phyloP scores from a whole-genome alignment of 2,888 invertebrate genomes.

The Boloria euphrosyne region DNA sequence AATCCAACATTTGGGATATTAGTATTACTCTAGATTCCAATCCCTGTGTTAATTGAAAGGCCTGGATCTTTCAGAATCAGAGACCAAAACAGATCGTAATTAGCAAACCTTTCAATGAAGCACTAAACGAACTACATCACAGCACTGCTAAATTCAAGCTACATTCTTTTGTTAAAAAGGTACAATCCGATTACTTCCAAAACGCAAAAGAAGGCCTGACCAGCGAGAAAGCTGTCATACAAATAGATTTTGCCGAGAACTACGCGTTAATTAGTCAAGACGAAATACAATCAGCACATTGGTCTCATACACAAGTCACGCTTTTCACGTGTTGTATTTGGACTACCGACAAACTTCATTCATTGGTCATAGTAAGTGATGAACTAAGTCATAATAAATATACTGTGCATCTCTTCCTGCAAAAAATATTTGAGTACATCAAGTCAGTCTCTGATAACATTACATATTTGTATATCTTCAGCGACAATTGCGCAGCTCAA shows the following conservation, averaged over 20 bases:
- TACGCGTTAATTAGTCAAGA: conserved; percentile 8
- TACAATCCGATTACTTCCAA: conserved; percentile 35
- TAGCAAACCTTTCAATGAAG: conserved; percentile 26
- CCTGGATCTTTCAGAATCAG: conserved; percentile 28
- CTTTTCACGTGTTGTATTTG: conserved; percentile 20
- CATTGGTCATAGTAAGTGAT: too few relatives aligned
- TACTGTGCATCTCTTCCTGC: too few relatives aligned
- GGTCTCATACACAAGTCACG: conserved; percentile 11
- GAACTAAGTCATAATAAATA: too few relatives aligned
- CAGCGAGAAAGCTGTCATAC: conserved; percentile 5
- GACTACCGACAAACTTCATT: too few relatives aligned
- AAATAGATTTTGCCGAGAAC: conserved; percentile 23
- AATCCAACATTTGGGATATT: conserved; percentile 39
- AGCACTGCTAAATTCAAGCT: conserved; percentile 34
- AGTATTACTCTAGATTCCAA: conserved; percentile 38
- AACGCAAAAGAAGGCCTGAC: conserved; percentile 29
- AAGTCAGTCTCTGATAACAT: background rate
- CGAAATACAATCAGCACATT: conserved; percentile 17
- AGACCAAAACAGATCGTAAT: conserved; percentile 21
- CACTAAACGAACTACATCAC: conserved; percentile 35
- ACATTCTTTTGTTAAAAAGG: conserved; percentile 36
- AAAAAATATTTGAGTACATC: conserved; percentile 8
- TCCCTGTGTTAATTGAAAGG: conserved; percentile 32
- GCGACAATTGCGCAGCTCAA: conserved; percentile 14
- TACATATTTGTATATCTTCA: conserved; percentile 13